phyloP scores from a whole-genome alignment of 2,113 vertebrate species.

The Cyanoderma ruficeps region DNA sequence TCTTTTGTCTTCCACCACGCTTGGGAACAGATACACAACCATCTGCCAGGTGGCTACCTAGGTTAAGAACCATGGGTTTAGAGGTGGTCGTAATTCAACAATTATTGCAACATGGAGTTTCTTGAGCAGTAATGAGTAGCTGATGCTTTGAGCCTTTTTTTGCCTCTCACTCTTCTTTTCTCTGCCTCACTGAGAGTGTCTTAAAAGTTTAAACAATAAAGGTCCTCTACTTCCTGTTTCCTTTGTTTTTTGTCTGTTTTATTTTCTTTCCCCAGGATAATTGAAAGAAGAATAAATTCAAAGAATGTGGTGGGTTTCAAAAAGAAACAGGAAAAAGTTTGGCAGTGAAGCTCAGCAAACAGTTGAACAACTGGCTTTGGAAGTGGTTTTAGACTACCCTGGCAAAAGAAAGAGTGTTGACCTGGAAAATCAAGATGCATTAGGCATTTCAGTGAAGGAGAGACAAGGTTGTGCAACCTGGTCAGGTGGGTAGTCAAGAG shows the following conservation, averaged over 20 bases:
- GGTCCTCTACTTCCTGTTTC: background rate
- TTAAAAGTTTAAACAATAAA: background rate
- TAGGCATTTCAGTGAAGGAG: background rate
- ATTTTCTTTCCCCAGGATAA: too few relatives aligned
- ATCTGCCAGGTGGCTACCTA: background rate
- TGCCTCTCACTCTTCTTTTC: background rate
- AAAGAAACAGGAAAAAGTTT: background rate
- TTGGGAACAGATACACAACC: background rate
- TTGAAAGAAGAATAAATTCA: background rate
- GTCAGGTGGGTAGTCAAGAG: background rate
- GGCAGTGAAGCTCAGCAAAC: background rate
- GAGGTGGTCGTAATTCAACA: background rate
- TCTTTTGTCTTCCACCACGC: background rate
- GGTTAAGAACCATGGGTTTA: background rate
- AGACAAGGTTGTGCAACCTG: background rate
- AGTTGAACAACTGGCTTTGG: background rate
- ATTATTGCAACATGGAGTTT: background rate
- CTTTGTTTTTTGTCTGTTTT: background rate
- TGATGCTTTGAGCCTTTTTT: background rate
- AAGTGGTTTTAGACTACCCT: background rate
- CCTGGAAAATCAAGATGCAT: slow-evolving; percentile 33
- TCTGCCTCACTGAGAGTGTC: background rate
- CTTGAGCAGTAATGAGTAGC: background rate
- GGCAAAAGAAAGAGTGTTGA: background rate
- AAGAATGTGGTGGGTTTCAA: background rate